Conservation (phyloP, 1,140 invertebrate genomes). For the Drosophila sproati region DNA sequence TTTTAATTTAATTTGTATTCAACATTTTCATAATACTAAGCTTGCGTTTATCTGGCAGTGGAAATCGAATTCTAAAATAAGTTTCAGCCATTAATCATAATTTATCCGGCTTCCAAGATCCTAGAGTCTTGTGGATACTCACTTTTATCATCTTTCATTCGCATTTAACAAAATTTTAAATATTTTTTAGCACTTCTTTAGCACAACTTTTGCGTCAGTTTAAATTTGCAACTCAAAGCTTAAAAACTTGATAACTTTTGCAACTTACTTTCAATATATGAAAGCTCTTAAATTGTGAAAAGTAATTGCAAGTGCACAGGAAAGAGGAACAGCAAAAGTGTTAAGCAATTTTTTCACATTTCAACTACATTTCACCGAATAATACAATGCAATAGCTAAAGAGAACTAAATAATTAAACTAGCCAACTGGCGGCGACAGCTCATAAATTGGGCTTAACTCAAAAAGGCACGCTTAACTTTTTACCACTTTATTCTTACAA, state of each 20-base stretch:
- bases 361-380: not conserved
- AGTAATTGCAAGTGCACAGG: not conserved
- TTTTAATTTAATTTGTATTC: too few species aligned
- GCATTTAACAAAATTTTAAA: too few species aligned
- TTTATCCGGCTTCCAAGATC: too few species aligned
- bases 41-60: too few species aligned
- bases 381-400: not conserved
- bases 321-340: not conserved
- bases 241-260: not conserved
- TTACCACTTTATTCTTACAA: conserved; percentile 33
- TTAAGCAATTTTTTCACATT: too few species aligned
- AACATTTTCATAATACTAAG: too few species aligned
- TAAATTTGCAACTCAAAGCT: not conserved
- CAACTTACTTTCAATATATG: not conserved
- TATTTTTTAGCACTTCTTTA: too few species aligned
- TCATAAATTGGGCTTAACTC: conserved; percentile 15
- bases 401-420: not conserved
- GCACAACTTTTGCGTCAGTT: conserved; percentile 1
- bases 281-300: not conserved
- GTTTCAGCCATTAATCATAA: too few species aligned
- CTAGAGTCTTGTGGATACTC: too few species aligned
- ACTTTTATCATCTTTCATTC: too few species aligned
- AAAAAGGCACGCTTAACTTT: conserved; percentile 35
- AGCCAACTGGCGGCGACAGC: conserved; percentile 8
- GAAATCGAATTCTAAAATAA: too few species aligned